phyloP scores from a whole-genome alignment of 2,113 vertebrate genomes.

The Diphyllodes magnificus region DNA sequence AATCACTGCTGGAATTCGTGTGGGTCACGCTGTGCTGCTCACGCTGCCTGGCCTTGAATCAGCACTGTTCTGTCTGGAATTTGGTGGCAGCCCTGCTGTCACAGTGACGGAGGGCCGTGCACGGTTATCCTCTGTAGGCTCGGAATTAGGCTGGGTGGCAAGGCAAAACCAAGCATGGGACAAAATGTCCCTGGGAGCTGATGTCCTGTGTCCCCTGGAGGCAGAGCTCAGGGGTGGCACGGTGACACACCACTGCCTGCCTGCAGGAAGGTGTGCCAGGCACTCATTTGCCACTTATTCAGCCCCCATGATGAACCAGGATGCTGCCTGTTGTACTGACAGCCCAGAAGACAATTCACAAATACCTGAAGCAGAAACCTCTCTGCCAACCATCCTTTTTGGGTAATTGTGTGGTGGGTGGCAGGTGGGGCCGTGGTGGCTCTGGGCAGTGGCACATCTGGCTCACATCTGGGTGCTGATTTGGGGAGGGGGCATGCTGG shows the following conservation, averaged over 20 bases:
- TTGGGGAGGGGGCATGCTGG: neutral
- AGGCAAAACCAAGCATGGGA: neutral
- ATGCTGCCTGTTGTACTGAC: neutral
- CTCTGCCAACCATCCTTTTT: neutral
- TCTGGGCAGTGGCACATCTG: neutral
- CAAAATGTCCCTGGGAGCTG: neutral
- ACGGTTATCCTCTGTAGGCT: neutral
- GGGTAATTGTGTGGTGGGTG: rapidly evolving
- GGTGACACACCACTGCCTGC: neutral
- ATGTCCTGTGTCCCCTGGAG: neutral
- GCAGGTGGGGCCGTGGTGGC: neutral
- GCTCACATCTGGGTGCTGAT: neutral
- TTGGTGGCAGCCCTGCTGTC: neutral
- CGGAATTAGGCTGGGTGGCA: neutral
- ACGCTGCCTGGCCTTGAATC: neutral
- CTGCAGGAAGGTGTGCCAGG: neutral
- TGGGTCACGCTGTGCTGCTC: neutral
- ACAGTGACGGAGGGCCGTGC: neutral
- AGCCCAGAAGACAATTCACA: neutral
- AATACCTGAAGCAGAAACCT: neutral
- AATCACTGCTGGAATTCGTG: neutral
- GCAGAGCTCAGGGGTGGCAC: neutral
- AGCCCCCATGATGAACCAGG: neutral
- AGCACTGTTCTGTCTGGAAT: neutral
- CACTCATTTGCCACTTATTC: neutral